Evolutionary conservation across 2,113 vertebrate genomes (phyloP), one percentile per base, ranked within the genome.

Genomic region (Carassius gibelio): DNA sequence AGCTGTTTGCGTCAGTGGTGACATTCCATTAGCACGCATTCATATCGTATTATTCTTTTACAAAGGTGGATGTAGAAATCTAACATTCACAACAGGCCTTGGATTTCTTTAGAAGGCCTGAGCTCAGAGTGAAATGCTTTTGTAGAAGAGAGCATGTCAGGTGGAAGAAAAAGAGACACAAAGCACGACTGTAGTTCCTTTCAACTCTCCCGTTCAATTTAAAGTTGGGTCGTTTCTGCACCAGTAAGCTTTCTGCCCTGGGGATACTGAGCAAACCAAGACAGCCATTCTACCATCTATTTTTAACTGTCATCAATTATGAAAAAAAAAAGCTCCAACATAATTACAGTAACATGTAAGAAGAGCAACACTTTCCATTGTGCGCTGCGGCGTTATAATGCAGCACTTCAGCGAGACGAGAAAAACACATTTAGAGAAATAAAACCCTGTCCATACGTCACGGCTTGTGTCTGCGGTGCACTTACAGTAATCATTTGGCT

Each of bases 291-390:
- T 45, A 62, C 84, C 21, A 77, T 87, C 90, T 89, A 90, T 89
- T 90, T 91, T 90, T 88, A 88, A 91, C 83, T 75, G 36, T 83
- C 72, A 88, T 88, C 81, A 90, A 82, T 88, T 89, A 89, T 88
- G 76, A 85, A 91, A 88, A 89, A 88, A 26, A 38, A 78, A 78
- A 84, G 23, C 72, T 86, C 50, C n/a, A 71, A 84, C 75, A 81
- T 82, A 81, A 86, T 83, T 55, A 84, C 80, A 72, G 36, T 81
- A 68, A 83, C 30, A 83, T 57, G 74, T 36, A 61, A 9, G 34
- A 50, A 36, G 9, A 36, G 38, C 62, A 83, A 83, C 81, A 72
- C 85, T 83, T 30, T 81, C 15, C 86, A 71, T n/a, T 38, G 30
- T 82, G 81, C 5, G 62, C 15, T 48, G 19, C 4, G 8, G 79